Evolutionary conservation across 2,113 vertebrate genomes (phyloP).

Genomic region (Oryzias javanicus): DNA sequence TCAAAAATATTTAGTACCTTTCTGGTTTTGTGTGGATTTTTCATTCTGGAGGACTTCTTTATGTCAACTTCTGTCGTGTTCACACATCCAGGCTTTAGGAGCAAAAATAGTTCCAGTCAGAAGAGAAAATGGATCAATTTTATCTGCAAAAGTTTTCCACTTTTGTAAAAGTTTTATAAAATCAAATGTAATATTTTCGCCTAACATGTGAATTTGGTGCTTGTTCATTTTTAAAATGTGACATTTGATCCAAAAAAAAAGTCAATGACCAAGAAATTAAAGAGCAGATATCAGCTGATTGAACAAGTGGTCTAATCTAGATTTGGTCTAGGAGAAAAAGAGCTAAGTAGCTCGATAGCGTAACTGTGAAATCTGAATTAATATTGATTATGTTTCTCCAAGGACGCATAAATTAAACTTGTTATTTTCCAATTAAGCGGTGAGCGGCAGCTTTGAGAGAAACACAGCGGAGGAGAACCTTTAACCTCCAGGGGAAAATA

Average conservation of each 20-base stretch:
- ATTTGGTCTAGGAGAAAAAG: conserved; percentile 48
- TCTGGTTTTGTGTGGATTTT: conserved; percentile 96
- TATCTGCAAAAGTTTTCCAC: too few species aligned
- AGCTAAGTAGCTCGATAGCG: conserved; percentile 45
- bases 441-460: conserved; percentile 45
- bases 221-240: conserved; percentile 57
- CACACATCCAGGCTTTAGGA: conserved; percentile 90
- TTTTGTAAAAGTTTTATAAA: neutral
- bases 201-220: conserved; percentile 16
- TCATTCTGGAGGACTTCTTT: conserved; percentile 98
- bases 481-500: conserved; percentile 36
- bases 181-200: conserved; percentile 18
- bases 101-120: conserved; percentile 7
- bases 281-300: conserved; percentile 52
- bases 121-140: too few species aligned
- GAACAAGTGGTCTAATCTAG: conserved; percentile 61
- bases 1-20: conserved; percentile 79
- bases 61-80: conserved; percentile 99
- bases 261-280: conserved; percentile 38
- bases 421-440: conserved; percentile 69
- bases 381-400: conserved; percentile 70
- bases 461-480: conserved; percentile 29
- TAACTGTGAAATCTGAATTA: conserved; percentile 72
- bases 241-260: conserved; percentile 53
- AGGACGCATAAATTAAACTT: conserved; percentile 66